Evolutionary conservation across 23 tunicate species (phyloP).

Genomic region (Ciona savignyi): DNA sequence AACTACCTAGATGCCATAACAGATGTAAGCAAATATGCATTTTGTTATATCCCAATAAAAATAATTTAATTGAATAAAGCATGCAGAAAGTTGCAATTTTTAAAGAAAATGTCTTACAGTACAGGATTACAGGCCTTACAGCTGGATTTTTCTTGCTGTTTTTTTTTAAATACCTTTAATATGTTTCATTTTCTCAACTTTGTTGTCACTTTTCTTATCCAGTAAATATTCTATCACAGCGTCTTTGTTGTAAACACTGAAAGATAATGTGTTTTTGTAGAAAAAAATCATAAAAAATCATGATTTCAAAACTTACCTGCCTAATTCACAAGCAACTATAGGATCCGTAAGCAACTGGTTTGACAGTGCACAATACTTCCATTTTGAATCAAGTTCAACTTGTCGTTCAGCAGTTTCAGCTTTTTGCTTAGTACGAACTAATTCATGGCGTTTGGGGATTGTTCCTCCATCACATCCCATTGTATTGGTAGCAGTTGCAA

Average conservation of each 20-base stretch:
- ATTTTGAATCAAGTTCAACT: constrained; percentile 48
- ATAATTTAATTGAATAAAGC: no score
- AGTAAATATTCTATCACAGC: constrained; percentile 82
- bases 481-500: no score
- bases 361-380: constrained; percentile 74
- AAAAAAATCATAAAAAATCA: no score
- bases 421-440: constrained; percentile 70
- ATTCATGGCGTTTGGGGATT: constrained; percentile 87
- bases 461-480: constrained; percentile 99
- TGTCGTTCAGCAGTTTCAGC: constrained; percentile 75
- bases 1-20: no score
- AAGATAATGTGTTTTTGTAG: no score
- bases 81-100: no score
- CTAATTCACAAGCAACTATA: constrained; percentile 85
- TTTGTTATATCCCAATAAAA: no score
- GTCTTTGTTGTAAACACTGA: constrained; percentile 88
- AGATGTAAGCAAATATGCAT: no score
- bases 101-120: no score
- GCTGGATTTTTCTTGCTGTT: not conserved
- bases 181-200: constrained; percentile 43
- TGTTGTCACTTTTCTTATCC: constrained; percentile 70
- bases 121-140: not conserved
- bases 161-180: constrained; percentile 46
- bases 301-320: constrained; percentile 31
- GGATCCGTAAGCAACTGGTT: constrained; percentile 65